phyloP scores from a whole-genome alignment of 2,888 invertebrate genomes.

The Xanthostigma xanthostigma region DNA sequence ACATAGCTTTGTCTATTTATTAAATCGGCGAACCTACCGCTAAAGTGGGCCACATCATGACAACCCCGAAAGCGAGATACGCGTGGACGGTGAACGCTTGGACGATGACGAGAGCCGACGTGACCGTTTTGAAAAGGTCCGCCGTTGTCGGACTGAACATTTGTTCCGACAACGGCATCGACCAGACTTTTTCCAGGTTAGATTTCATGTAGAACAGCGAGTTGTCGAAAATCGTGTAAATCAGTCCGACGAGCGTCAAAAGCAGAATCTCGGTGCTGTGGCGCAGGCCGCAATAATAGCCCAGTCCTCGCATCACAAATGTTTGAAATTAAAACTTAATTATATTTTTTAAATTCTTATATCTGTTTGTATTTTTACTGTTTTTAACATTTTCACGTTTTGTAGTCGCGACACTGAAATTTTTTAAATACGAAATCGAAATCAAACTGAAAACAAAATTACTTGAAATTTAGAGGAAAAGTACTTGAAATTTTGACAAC shows the following conservation, averaged over 20 bases:
- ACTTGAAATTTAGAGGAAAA: too few relatives aligned
- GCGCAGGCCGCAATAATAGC: slow-evolving; percentile 28
- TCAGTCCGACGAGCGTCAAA: slow-evolving; percentile 35
- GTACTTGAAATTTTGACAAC: too few relatives aligned
- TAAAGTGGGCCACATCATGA: slow-evolving; percentile 35
- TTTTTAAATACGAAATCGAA: too few relatives aligned
- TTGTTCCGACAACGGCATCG: slow-evolving; percentile 32
- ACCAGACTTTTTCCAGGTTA: slow-evolving; percentile 40
- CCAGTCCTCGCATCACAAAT: slow-evolving; percentile 8
- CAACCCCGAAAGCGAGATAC: slow-evolving; percentile 38
- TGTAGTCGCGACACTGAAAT: too few relatives aligned
- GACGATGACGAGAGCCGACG: slow-evolving; percentile 35
- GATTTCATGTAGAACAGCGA: slow-evolving; percentile 37
- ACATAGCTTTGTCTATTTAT: too few relatives aligned
- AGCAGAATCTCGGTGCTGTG: slow-evolving; percentile 35
- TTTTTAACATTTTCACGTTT: too few relatives aligned
- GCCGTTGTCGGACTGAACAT: slow-evolving; percentile 29
- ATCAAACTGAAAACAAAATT: too few relatives aligned
- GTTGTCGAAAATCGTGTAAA: slow-evolving; percentile 36
- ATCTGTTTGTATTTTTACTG: too few relatives aligned
- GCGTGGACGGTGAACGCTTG: slow-evolving; percentile 39
- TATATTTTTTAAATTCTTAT: slow-evolving; percentile 1
- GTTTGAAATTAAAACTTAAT: neutral
- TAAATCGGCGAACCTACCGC: too few relatives aligned
- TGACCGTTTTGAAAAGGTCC: slow-evolving; percentile 32